Evolutionary conservation across 2,113 vertebrate genomes (phyloP).

Genomic region (Mohoua ochrocephala): DNA sequence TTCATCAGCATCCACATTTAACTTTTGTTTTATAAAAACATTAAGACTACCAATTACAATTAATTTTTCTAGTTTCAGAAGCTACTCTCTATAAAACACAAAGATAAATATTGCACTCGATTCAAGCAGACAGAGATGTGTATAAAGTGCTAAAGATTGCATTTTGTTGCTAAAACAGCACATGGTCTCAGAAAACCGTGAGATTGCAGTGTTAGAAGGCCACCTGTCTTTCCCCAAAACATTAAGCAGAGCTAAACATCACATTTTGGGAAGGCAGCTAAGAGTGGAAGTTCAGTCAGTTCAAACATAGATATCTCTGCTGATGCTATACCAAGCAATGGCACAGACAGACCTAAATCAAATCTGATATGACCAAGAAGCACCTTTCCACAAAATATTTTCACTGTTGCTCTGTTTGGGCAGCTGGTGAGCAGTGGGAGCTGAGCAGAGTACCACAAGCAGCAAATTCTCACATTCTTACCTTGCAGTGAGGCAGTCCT

Average conservation of each 20-base stretch:
- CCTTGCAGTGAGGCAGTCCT: not conserved
- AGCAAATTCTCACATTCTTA: not conserved
- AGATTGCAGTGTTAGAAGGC: not conserved
- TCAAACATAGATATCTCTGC: not conserved
- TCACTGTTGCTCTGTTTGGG: accelerated
- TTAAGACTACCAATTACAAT: not conserved
- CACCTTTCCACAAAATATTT: not conserved
- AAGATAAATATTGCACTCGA: not conserved
- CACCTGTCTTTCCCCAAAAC: not conserved
- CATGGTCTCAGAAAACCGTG: not conserved
- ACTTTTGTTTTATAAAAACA: not conserved
- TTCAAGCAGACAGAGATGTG: not conserved
- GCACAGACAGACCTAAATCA: not conserved
- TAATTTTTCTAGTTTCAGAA: not conserved
- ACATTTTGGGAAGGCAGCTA: not conserved
- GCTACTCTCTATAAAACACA: not conserved
- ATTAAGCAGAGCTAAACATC: not conserved
- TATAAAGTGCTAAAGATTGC: not conserved
- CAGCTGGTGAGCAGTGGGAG: not conserved
- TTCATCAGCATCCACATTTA: not conserved
- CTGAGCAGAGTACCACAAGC: accelerated
- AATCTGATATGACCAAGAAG: not conserved
- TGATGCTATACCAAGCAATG: not conserved
- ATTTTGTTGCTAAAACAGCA: not conserved
- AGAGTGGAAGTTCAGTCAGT: not conserved